Conservation (phyloP, 2,113 vertebrate species). For the Trogon melanurus region DNA sequence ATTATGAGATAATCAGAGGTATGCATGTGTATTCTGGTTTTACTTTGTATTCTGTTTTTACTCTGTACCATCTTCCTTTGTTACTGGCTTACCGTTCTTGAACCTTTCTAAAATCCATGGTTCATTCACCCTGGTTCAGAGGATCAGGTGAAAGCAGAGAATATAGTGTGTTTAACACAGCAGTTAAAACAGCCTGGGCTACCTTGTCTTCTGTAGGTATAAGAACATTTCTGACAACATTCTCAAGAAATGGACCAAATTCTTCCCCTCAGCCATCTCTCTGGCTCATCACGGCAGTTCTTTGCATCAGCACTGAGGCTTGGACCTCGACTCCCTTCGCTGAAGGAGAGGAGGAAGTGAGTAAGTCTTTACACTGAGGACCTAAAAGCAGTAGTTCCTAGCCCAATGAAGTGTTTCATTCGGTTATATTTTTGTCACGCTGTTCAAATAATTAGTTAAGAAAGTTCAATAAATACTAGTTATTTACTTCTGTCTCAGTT, state of each 20-base stretch:
- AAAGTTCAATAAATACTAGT: background rate
- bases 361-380: background rate
- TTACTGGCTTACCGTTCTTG: background rate
- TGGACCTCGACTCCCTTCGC: background rate
- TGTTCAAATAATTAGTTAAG: conserved; percentile 39
- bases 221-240: background rate
- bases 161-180: background rate
- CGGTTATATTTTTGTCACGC: background rate
- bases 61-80: background rate
- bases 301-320: background rate
- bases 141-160: background rate
- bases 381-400: conserved; percentile 2
- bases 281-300: background rate
- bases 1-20: background rate
- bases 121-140: background rate
- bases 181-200: background rate
- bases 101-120: background rate
- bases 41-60: background rate
- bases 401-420: background rate
- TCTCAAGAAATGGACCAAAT: background rate
- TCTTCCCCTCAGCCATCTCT: background rate
- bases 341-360: background rate
- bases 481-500: conserved; percentile 58
- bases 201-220: background rate
- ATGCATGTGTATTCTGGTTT: background rate